phyloP scores from a whole-genome alignment of 64 coral and sea anemone species.

The Stylophora pistillata region DNA sequence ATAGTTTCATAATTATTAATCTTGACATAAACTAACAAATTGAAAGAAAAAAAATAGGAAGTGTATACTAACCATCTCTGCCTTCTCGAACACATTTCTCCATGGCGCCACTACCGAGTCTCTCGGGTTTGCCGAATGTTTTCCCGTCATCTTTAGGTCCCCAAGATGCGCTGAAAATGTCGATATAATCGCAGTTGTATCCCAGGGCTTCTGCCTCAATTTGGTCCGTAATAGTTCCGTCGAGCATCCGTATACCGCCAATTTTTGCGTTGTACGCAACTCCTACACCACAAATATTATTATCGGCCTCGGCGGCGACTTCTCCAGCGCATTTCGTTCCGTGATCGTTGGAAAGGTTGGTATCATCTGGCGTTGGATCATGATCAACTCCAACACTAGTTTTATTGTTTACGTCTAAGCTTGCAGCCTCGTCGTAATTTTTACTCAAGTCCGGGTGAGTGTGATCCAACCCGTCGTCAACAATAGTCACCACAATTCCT shows the following conservation, averaged over 20 bases:
- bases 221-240: constrained; percentile 75
- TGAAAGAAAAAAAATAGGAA: background rate
- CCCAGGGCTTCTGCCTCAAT: constrained; percentile 67
- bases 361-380: constrained; percentile 77
- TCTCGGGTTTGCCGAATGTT: constrained; percentile 74
- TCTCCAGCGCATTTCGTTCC: constrained; percentile 96
- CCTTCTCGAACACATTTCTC: constrained; percentile 63
- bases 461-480: constrained; percentile 93
- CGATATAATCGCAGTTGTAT: constrained; percentile 73
- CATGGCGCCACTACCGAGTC: constrained; percentile 60
- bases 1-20: background rate
- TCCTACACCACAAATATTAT: constrained; percentile 80
- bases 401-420: constrained; percentile 63
- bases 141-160: constrained; percentile 90
- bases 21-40: background rate
- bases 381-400: background rate
- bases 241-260: constrained; percentile 89
- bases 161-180: constrained; percentile 93
- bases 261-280: constrained; percentile 73
- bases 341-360: constrained; percentile 65
- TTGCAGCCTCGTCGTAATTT: constrained; percentile 82
- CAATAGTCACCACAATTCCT: constrained; percentile 73
- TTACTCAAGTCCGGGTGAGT: constrained; percentile 64
- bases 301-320: constrained; percentile 76
- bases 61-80: constrained; percentile 55